Base-by-base conservation (phyloP, 2,888 invertebrate genomes). In the Brachyopa scutellaris region DNA sequence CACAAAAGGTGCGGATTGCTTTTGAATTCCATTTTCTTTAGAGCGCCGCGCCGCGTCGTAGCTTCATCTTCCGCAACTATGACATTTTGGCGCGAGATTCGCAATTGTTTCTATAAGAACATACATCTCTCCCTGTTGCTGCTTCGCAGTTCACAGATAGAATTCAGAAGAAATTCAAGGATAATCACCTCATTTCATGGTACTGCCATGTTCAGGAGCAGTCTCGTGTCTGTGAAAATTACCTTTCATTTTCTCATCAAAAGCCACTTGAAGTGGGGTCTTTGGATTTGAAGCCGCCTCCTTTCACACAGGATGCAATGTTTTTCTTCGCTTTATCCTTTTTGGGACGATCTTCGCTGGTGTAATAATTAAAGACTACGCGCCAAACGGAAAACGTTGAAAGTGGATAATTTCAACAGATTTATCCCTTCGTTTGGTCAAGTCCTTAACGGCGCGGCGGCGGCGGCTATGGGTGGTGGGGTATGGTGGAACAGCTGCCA, bases 181-280 rank as follows among this genome's bases (percentile, higher is more conserved):
- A 73, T 73, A 73, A 73, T 62, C 72, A 73, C 72, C 62, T 62
- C 45, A 26, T 69, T 69, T 69, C 45, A 55, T 45, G 66, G 21
- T 21, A 42, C 29, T 53, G 21, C 36, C 59, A 31, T 45, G 72
- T 62, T 55, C 55, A 55, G 55, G n/a, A 21, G 11, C 31, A 33
- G 45, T 17, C 26, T 45, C 36, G n/a, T 47, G 31, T 69, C 86
- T 86, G 87, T 85, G 85, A 88, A 89, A n/a, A 89, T 88, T 89
- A 88, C 88, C 89, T 88, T 89, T 88, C 88, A 88, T 88, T 88
- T 88, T 88, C 85, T 86, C 87, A 88, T 87, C 88, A 88, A 88
- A 87, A 89, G 82, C 87, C 89, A 89, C 89, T 89, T 88, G 89
- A 88, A 88, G 86, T 42, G 64, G 45, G 64, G 76, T 66, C 61